Evolutionary conservation across 2,113 vertebrate species (phyloP).

Genomic region (Xiphophorus maculatus): DNA sequence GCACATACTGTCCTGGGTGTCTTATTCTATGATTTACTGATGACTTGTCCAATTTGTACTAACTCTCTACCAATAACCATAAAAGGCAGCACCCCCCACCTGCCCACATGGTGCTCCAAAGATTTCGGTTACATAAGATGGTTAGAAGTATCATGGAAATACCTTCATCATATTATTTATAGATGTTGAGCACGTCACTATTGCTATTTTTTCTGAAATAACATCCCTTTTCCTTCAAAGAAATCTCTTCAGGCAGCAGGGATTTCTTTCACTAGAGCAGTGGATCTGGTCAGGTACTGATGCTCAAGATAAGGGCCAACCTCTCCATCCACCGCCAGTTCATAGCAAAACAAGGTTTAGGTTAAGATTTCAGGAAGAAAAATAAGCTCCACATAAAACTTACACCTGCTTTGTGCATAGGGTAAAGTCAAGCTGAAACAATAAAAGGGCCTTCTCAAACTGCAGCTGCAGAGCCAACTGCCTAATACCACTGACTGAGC

Average conservation of each 20-base stretch:
- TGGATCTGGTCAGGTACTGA: slow-evolving; percentile 11
- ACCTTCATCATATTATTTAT: not conserved
- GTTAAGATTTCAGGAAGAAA: slow-evolving; percentile 10
- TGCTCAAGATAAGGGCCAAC: slow-evolving; percentile 17
- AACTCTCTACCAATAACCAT: not conserved
- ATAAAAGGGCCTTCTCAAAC: not conserved
- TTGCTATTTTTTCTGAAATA: not conserved
- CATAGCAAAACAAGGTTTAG: slow-evolving; percentile 10
- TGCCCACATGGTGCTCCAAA: not conserved
- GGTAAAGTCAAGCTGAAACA: slow-evolving; percentile 1
- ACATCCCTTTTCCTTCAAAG: not conserved
- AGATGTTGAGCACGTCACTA: slow-evolving; percentile 2
- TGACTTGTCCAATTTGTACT: not conserved
- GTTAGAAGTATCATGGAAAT: not conserved
- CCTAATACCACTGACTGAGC: not conserved
- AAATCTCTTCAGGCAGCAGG: slow-evolving; percentile 15
- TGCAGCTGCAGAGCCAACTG: not conserved
- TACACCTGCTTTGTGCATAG: slow-evolving; percentile 4
- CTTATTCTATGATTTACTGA: not conserved
- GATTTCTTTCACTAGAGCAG: slow-evolving; percentile 12
- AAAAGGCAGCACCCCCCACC: not conserved
- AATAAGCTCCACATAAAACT: not conserved
- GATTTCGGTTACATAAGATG: not conserved
- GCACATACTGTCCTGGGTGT: not conserved
- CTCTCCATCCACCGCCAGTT: slow-evolving; percentile 20